A percentile compares a stretch with the other conserved stretches of the same genome.
These are phyloP conservation scores for Heliconius melpomene DNA, from an alignment of 1,140 invertebrate species.

Conservation along the genomic window DNA sequence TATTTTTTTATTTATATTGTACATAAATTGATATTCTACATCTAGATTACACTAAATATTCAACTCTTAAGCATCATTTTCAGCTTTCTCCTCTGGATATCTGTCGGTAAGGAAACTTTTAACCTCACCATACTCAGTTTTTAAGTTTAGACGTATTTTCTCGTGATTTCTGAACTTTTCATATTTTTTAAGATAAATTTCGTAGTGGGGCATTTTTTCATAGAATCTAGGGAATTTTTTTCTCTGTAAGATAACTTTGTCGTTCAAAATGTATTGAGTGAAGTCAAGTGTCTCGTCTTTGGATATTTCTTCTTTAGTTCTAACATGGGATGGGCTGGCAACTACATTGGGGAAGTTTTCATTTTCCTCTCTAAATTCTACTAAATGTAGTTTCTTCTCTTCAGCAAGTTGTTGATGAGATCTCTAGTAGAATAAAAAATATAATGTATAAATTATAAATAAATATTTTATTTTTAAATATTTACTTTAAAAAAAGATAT, in stretches of 20 bases:
- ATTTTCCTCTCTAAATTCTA: slow-evolving; percentile 87
- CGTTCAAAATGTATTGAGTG: slow-evolving; percentile 88
- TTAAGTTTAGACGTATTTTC: slow-evolving; percentile 84
- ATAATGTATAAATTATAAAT: too few species aligned
- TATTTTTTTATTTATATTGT: slow-evolving; percentile 45
- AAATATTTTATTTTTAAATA: too few species aligned
- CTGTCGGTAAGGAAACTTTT: slow-evolving; percentile 88
- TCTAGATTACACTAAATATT: slow-evolving; percentile 36
- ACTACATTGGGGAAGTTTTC: slow-evolving; percentile 89
- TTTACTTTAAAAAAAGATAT: too few species aligned
- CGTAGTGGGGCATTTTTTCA: slow-evolving; percentile 83
- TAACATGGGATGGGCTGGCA: slow-evolving; percentile 87
- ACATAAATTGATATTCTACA: slow-evolving; percentile 27
- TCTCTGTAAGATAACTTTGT: slow-evolving; percentile 86
- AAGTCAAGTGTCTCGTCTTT: slow-evolving; percentile 89
- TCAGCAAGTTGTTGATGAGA: slow-evolving; percentile 93
- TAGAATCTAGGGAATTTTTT: slow-evolving; percentile 88
- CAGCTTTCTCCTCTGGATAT: slow-evolving; percentile 84
- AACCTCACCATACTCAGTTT: slow-evolving; percentile 86
- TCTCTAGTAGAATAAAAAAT: slow-evolving; percentile 83
- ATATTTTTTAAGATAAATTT: slow-evolving; percentile 84
- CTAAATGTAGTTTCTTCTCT: slow-evolving; percentile 93
- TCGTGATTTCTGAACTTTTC: slow-evolving; percentile 86
- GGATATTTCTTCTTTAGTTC: slow-evolving; percentile 83
- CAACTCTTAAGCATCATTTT: slow-evolving; percentile 50